Percentiles rank a stretch among this genome's conserved stretches.
These are phyloP conservation scores for Coenonympha arcania DNA, from an alignment of 2,888 invertebrate species.

Conservation along the genomic window DNA sequence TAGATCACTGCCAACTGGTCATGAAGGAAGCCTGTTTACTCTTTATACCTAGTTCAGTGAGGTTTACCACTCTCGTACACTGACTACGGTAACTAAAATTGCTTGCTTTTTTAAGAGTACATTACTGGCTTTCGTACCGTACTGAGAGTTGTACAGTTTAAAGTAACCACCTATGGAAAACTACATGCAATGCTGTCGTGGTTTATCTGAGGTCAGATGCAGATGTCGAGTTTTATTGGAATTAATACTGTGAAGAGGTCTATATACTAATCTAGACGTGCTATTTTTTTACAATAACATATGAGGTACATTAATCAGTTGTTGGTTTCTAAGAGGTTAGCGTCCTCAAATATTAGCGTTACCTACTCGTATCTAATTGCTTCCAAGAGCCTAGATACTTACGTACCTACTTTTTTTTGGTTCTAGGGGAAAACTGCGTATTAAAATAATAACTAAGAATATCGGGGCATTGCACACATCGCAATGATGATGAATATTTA, in stretches of 20 bases:
- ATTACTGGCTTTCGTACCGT: constrained; percentile 1
- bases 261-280: constrained; percentile 4
- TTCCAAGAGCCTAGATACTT: too few species aligned
- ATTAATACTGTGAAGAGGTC: constrained; percentile 11
- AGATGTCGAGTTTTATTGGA: constrained; percentile 6
- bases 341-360: too few species aligned
- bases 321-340: too few species aligned
- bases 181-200: constrained; percentile 1
- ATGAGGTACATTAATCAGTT: too few species aligned
- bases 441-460: too few species aligned
- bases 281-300: constrained; percentile 1
- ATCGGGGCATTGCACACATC: too few species aligned
- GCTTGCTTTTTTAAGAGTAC: constrained; percentile 2
- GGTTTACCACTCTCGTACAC: constrained; percentile 7
- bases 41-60: constrained; percentile 19
- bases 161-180: not conserved
- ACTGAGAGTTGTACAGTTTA: not conserved
- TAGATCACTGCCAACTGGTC: constrained; percentile 42
- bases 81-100: not conserved
- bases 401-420: too few species aligned
- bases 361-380: too few species aligned
- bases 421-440: too few species aligned
- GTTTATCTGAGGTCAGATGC: constrained; percentile 21
- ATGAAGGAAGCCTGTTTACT: constrained; percentile 28
- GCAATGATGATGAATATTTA: too few species aligned